Conservation (phyloP, 2,888 invertebrate genomes). For the Hypercompe scribonia region DNA sequence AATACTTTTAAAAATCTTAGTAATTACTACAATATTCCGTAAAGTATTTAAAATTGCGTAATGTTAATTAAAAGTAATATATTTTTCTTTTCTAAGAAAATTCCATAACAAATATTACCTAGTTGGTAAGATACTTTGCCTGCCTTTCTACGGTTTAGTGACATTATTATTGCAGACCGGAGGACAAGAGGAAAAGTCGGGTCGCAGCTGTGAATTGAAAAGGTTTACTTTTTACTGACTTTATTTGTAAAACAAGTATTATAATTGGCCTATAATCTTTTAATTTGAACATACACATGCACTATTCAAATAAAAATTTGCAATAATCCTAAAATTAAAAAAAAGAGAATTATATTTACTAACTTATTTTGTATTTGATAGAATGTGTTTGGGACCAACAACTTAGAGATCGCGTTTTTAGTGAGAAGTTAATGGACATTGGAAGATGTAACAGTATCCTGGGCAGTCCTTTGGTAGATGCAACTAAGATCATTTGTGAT, state of each 20-base stretch:
- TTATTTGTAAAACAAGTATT: conserved; percentile 39
- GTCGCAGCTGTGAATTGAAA: conserved; percentile 38
- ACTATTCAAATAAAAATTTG: too few relatives aligned
- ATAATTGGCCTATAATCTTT: conserved; percentile 21
- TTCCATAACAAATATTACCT: not conserved
- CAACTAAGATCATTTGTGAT: too few relatives aligned
- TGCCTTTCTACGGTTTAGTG: conserved; percentile 37
- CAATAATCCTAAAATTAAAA: too few relatives aligned
- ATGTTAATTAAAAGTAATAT: not conserved
- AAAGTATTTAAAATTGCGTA: not conserved
- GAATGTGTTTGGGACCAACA: too few relatives aligned
- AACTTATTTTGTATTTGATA: too few relatives aligned
- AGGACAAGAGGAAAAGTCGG: conserved; percentile 21
- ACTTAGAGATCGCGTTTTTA: too few relatives aligned
- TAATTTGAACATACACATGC: too few relatives aligned
- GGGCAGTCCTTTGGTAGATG: too few relatives aligned
- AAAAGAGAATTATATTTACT: too few relatives aligned
- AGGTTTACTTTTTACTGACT: conserved; percentile 42
- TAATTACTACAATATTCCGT: not conserved
- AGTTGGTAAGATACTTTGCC: conserved; percentile 33
- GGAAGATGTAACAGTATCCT: too few relatives aligned
- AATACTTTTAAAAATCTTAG: too few relatives aligned
- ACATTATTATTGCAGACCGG: conserved; percentile 49
- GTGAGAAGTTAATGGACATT: too few relatives aligned
- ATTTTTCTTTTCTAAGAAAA: not conserved